Evolutionary conservation across 2,888 invertebrate genomes (phyloP), one percentile per base, ranked within the genome.

Genomic region (Ceriagrion tenellum): DNA sequence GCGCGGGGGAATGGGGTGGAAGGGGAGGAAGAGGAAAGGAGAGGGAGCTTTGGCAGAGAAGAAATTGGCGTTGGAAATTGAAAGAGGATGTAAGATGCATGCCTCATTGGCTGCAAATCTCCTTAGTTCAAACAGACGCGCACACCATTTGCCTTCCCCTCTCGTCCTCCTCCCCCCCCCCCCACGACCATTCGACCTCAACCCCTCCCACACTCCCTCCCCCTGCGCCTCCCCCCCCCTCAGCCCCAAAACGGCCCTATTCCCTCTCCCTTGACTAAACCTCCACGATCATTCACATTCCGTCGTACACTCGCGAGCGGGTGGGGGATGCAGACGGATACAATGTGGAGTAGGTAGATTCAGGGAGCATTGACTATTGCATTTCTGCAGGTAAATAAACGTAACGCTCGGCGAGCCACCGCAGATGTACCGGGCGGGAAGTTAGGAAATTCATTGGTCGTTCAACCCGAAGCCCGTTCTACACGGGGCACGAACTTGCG

Each of bases 191-290:
- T 40, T 10, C 47, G 26, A 35, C 88, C 88, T 35, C 40, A 18
- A 18, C 88, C n/a, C 35, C 35, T 47, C 88, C 40, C 1, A 59
- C 47, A 20, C 88, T 40, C 18, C 35, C 16, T 10, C 88, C 47
- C 23, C 18, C 18, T 88, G 4, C 18, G 47, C 47, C 23, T 40
- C 88, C 95, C 95, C 74, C 95, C 59, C 95, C 95, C 95, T 95
- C 63, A 95, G n/a, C n/a, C n/a, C 69, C 95, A 91, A 95, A 95
- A n/a, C n/a, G 59, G 69, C 74, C 90, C 95, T 63, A 63, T 95
- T 74, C 95, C 81, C 88, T 95, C 95, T 95, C 88, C 2, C 20
- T 59, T 59, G 18, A 59, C 3, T 59, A 47, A 47, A 47, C 47
- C 47, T 59, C 59, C 59, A 47, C 47, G 59, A 13, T 59, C 20